These are phyloP conservation scores for Sebastes trivittatus DNA, from an alignment of 2,797 vertebrate genomes.

Conservation along the genomic window DNA sequence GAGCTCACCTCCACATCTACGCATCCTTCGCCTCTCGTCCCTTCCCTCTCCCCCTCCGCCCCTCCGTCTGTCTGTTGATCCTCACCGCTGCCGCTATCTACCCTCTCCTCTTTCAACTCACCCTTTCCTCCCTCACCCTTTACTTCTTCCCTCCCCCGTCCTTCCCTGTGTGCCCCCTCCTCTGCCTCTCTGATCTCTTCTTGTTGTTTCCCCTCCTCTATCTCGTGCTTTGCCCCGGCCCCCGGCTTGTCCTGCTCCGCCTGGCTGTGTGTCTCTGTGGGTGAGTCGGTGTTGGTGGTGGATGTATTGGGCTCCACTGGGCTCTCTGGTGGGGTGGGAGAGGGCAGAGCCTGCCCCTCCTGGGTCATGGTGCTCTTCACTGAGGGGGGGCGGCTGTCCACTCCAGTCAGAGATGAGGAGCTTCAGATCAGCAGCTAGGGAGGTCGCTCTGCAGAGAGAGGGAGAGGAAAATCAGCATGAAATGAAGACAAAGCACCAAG, in stretches of 20 bases:
- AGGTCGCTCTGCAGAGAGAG: conserved; percentile 29
- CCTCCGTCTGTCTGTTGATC: conserved; percentile 42
- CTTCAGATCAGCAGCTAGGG: conserved; percentile 30
- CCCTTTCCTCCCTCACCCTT: conserved; percentile 44
- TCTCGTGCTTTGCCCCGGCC: conserved; percentile 9
- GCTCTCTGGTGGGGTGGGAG: conserved; percentile 70
- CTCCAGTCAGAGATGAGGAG: conserved; percentile 34
- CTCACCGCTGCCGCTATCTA: conserved; percentile 6
- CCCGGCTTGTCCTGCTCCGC: conserved; percentile 43
- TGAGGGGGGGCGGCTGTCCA: conserved; percentile 33
- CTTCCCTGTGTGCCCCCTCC: conserved; percentile 38
- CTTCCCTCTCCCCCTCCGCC: conserved; percentile 36
- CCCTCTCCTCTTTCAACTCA: conserved; percentile 40
- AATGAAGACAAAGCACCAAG: conserved; percentile 5
- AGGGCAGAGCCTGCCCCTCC: conserved; percentile 83
- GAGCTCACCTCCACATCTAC: conserved; percentile 46
- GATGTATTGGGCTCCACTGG: conserved; percentile 42
- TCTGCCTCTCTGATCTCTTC: conserved; percentile 39
- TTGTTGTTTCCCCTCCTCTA: conserved; percentile 42
- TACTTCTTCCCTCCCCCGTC: conserved; percentile 27
- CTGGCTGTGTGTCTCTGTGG: conserved; percentile 31
- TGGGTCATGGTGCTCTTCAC: conserved; percentile 82
- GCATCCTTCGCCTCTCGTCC: conserved; percentile 31
- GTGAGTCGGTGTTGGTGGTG: not conserved
- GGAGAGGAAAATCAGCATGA: conserved; percentile 11